phyloP scores from a whole-genome alignment of 2,113 vertebrate species.

The Sialia sialis region DNA sequence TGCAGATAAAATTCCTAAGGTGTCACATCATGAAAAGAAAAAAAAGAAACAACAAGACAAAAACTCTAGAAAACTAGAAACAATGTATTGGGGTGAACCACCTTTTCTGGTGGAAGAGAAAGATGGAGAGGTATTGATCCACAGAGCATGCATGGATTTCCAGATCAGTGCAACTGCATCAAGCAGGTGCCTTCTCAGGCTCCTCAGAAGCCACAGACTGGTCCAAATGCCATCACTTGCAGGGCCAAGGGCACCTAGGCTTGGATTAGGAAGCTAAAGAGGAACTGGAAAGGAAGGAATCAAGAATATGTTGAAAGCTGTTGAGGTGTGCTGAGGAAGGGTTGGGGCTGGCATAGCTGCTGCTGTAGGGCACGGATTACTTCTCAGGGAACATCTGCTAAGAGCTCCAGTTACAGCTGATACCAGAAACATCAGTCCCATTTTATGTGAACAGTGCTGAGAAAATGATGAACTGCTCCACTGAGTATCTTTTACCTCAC shows the following conservation, averaged over 20 bases:
- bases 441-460: background rate
- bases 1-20: background rate
- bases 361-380: background rate
- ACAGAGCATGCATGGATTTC: rapidly evolving
- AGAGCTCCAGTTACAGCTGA: background rate
- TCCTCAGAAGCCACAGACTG: background rate
- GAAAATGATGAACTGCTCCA: background rate
- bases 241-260: background rate
- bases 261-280: background rate
- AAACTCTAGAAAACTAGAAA: background rate
- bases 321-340: background rate
- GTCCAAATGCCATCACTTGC: background rate
- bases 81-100: background rate
- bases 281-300: background rate
- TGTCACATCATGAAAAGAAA: background rate
- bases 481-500: background rate
- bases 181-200: background rate
- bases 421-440: background rate
- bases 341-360: background rate
- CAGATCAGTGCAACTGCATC: background rate
- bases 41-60: background rate
- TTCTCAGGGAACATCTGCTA: background rate
- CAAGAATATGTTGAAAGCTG: background rate
- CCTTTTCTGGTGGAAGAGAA: background rate
- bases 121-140: background rate